A percentile compares a stretch with the other conserved stretches of the same genome.
Conservation (phyloP, 2,113 vertebrate species). For the Oceanodroma tethys region DNA sequence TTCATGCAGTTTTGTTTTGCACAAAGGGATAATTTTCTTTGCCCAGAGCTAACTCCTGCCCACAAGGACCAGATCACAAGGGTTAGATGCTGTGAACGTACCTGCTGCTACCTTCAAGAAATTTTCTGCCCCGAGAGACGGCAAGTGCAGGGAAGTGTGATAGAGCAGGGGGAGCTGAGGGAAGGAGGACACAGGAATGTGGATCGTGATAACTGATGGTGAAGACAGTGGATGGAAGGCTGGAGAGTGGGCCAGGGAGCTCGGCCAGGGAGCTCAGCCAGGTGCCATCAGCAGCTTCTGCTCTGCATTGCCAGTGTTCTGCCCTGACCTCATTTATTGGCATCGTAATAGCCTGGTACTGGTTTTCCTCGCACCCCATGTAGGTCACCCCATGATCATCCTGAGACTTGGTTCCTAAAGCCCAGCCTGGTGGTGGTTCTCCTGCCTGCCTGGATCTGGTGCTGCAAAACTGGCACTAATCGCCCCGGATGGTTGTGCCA, state of each 20-base stretch:
- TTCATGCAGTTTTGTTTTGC: not conserved
- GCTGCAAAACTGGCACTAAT: not conserved
- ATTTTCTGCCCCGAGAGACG: not conserved
- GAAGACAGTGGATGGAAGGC: not conserved
- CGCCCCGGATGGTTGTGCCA: accelerated
- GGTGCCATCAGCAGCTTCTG: not conserved
- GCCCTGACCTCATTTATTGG: not conserved
- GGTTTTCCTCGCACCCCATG: not conserved
- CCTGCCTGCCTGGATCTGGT: not conserved
- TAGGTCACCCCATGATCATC: not conserved
- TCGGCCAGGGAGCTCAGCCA: not conserved
- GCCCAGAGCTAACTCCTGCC: not conserved
- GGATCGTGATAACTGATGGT: not conserved
- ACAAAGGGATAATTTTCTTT: not conserved
- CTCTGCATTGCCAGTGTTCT: not conserved
- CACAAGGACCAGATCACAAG: not conserved
- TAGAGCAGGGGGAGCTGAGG: not conserved
- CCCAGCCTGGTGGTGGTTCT: not conserved
- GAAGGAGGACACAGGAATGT: not conserved
- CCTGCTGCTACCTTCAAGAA: not conserved
- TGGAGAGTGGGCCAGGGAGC: not conserved
- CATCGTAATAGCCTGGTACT: not conserved
- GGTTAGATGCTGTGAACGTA: not conserved
- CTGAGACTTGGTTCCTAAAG: not conserved
- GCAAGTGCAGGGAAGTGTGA: not conserved